phyloP scores from a whole-genome alignment of 2,113 vertebrate species.

The Eudyptes chrysolophus region DNA sequence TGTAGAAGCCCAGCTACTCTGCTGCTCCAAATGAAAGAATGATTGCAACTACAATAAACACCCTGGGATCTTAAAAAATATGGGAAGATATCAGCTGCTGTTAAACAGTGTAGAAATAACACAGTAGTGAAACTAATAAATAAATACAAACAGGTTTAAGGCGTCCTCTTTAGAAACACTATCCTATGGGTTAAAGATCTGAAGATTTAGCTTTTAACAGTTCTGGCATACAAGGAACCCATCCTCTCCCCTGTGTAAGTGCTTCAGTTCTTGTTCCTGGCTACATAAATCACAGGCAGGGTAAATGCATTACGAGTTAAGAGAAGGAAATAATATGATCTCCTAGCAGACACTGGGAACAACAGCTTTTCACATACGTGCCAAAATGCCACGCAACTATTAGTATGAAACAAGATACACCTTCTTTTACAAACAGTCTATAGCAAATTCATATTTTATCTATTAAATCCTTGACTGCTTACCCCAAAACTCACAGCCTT shows the following conservation, averaged over 20 bases:
- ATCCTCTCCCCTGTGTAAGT: background rate
- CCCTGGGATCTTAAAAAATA: background rate
- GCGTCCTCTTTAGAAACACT: background rate
- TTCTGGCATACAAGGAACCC: background rate
- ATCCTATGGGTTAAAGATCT: background rate
- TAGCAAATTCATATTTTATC: background rate
- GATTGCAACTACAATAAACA: background rate
- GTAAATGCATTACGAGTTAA: background rate
- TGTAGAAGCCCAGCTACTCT: background rate
- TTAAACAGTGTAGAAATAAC: background rate
- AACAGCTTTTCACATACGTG: background rate
- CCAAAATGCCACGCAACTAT: background rate
- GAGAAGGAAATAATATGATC: slow-evolving; percentile 40
- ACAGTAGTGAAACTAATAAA: slow-evolving; percentile 5
- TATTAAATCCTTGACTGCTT: background rate
- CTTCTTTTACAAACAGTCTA: background rate
- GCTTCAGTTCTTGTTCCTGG: slow-evolving; percentile 37
- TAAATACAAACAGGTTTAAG: background rate
- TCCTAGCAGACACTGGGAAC: slow-evolving; percentile 1
- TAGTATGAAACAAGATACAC: background rate
- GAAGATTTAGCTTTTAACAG: background rate
- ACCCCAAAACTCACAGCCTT: background rate
- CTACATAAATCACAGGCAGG: slow-evolving; percentile 56
- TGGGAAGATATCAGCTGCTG: background rate
- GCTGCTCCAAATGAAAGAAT: background rate